Evolutionary conservation across 2,113 vertebrate genomes (phyloP).

Genomic region (Perccottus glenii): DNA sequence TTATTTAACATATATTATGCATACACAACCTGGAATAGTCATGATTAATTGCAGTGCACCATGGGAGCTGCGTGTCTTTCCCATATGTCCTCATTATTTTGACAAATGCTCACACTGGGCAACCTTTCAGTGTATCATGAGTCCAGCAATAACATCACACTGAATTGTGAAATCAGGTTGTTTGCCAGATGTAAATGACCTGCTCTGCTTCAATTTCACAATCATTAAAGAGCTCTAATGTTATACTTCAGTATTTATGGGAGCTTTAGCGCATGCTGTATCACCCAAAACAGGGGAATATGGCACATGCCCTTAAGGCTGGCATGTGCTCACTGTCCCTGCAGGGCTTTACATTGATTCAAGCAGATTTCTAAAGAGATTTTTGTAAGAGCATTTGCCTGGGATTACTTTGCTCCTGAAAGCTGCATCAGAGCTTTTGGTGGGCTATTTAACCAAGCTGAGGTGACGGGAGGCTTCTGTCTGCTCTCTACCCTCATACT

Average conservation of each 20-base stretch:
- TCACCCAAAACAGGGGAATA: slow-evolving; percentile 32
- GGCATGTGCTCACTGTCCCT: slow-evolving; percentile 57
- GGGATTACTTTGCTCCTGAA: slow-evolving; percentile 78
- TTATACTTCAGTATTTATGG: slow-evolving; percentile 50
- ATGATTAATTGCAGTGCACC: slow-evolving; percentile 42
- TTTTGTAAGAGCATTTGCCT: slow-evolving; percentile 80
- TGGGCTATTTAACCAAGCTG: slow-evolving; percentile 71
- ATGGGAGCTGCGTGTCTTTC: slow-evolving; percentile 39
- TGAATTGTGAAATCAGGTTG: slow-evolving; percentile 45
- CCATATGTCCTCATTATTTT: slow-evolving; percentile 63
- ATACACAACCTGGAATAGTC: slow-evolving; percentile 15
- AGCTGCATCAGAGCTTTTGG: slow-evolving; percentile 73
- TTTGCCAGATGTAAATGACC: slow-evolving; percentile 45
- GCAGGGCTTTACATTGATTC: slow-evolving; percentile 73
- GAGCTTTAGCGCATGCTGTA: slow-evolving; percentile 33
- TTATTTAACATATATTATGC: slow-evolving; percentile 46
- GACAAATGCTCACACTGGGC: slow-evolving; percentile 58
- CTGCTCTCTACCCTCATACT: slow-evolving; percentile 27
- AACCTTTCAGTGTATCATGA: slow-evolving; percentile 58
- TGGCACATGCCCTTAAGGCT: slow-evolving; percentile 58
- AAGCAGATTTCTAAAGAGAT: slow-evolving; percentile 76
- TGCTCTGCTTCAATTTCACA: slow-evolving; percentile 28
- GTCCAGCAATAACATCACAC: slow-evolving; percentile 28
- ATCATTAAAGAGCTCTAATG: slow-evolving; percentile 31
- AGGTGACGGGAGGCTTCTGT: slow-evolving; percentile 52